Conservation (phyloP, 1,140 invertebrate genomes). For the Planococcus citri region DNA sequence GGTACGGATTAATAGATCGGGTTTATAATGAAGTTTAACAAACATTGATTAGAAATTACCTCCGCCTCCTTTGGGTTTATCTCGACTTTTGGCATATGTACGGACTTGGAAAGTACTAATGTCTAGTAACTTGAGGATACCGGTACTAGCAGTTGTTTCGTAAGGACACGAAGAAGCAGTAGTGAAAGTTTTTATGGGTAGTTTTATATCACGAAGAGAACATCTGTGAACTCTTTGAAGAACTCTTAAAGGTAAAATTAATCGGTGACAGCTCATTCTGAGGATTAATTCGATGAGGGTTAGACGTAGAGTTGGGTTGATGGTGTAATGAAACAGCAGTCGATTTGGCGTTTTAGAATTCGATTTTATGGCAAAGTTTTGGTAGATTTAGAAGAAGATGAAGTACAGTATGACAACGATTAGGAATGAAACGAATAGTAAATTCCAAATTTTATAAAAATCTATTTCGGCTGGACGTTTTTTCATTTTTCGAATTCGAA, state of each 20-base stretch:
- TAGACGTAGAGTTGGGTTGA: background rate
- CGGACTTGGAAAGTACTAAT: background rate
- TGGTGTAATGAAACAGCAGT: too few relatives aligned
- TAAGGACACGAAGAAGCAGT: background rate
- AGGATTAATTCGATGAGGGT: background rate
- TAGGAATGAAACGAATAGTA: background rate
- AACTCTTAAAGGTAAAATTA: background rate
- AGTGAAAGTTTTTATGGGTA: background rate
- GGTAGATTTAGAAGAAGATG: background rate
- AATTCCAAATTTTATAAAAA: conserved; percentile 10
- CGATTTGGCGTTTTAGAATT: too few relatives aligned
- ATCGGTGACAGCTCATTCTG: background rate
- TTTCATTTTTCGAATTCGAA: background rate
- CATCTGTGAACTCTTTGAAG: background rate
- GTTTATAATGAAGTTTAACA: background rate
- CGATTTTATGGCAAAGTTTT: background rate
- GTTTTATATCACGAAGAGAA: background rate
- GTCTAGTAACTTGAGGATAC: background rate
- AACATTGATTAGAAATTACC: background rate
- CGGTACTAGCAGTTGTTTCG: background rate
- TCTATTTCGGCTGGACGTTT: background rate
- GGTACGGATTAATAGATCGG: background rate
- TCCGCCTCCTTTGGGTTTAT: conserved; percentile 24
- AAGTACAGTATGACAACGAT: background rate
- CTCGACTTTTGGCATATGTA: conserved; percentile 28